A percentile compares a stretch with the other conserved stretches of the same genome.
phyloP scores from a whole-genome alignment of 2,797 vertebrate genomes.

The Siniperca obscura region DNA sequence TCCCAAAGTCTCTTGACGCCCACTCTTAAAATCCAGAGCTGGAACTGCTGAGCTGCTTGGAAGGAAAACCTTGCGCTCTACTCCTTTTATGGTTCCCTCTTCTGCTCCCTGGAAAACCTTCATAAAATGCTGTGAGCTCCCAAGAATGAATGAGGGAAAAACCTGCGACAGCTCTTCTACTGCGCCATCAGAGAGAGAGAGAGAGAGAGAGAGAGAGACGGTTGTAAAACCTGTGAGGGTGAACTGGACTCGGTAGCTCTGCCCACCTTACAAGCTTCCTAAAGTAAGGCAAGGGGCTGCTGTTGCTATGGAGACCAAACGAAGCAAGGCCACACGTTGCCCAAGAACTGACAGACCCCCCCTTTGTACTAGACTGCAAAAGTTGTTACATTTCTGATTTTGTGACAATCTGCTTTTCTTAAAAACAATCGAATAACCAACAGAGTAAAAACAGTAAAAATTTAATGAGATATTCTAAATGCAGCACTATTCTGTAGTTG shows the following conservation, averaged over 20 bases:
- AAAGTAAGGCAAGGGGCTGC: slow-evolving; percentile 64
- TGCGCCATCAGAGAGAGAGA: slow-evolving; percentile 68
- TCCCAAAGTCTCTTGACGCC: slow-evolving; percentile 56
- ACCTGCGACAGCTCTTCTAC: slow-evolving; percentile 40
- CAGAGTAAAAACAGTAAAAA: slow-evolving; percentile 33
- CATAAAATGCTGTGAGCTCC: slow-evolving; percentile 44
- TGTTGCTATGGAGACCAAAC: slow-evolving; percentile 84
- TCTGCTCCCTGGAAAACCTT: slow-evolving; percentile 65
- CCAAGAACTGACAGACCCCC: slow-evolving; percentile 64
- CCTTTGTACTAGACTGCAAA: slow-evolving; percentile 69
- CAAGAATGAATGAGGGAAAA: slow-evolving; percentile 48
- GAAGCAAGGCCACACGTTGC: slow-evolving; percentile 49
- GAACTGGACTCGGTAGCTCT: slow-evolving; percentile 71
- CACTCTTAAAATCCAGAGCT: slow-evolving; percentile 63
- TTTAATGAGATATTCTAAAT: slow-evolving; percentile 59
- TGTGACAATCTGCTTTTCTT: slow-evolving; percentile 86
- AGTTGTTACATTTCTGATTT: slow-evolving; percentile 78
- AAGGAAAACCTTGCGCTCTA: slow-evolving; percentile 41
- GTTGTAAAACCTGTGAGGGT: slow-evolving; percentile 46
- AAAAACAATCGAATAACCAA: slow-evolving; percentile 59
- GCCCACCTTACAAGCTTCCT: slow-evolving; percentile 37
- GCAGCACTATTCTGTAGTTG: slow-evolving; percentile 81
- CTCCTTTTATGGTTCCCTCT: slow-evolving; percentile 57
- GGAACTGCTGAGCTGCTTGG: slow-evolving; percentile 70
- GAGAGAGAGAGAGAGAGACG: slow-evolving; percentile 67